phyloP scores from a whole-genome alignment of 2,888 invertebrate genomes.

The Eupithecia subumbrata region DNA sequence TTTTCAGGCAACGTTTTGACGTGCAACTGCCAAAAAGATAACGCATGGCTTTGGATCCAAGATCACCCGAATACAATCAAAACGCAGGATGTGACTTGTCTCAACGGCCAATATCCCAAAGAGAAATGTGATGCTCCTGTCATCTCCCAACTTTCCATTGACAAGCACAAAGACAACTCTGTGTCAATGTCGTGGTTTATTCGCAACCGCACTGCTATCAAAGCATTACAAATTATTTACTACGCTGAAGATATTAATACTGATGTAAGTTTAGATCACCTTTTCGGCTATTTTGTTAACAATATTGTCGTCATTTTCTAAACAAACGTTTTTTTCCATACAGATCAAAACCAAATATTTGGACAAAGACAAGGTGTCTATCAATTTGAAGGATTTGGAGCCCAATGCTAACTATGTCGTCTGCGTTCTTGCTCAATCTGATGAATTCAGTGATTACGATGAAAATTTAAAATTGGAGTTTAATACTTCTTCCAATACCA shows the following conservation, averaged over 20 bases:
- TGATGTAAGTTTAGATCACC: conserved; percentile 55
- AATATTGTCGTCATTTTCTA: not conserved
- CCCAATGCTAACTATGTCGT: conserved; percentile 71
- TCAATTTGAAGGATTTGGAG: conserved; percentile 65
- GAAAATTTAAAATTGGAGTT: conserved; percentile 52
- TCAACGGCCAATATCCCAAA: conserved; percentile 74
- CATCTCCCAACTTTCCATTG: conserved; percentile 92
- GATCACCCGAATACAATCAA: conserved; percentile 88
- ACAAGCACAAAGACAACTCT: conserved; percentile 93
- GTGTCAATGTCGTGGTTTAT: conserved; percentile 95
- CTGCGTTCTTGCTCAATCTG: conserved; percentile 70
- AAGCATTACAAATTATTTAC: conserved; percentile 92
- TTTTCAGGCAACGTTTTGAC: conserved; percentile 92
- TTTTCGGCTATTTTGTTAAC: not conserved
- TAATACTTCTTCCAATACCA: conserved; percentile 58
- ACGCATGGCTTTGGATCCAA: conserved; percentile 96
- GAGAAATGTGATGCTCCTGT: conserved; percentile 86
- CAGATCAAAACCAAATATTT: conserved; percentile 75
- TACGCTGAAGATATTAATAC: conserved; percentile 80
- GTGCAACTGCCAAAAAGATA: conserved; percentile 95
- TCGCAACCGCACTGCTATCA: conserved; percentile 92
- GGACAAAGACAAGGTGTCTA: conserved; percentile 70
- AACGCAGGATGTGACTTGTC: conserved; percentile 65
- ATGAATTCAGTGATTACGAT: conserved; percentile 63
- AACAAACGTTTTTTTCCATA: conserved; percentile 46